Conservation (phyloP, 2,888 invertebrate species). For the Acleris literana region DNA sequence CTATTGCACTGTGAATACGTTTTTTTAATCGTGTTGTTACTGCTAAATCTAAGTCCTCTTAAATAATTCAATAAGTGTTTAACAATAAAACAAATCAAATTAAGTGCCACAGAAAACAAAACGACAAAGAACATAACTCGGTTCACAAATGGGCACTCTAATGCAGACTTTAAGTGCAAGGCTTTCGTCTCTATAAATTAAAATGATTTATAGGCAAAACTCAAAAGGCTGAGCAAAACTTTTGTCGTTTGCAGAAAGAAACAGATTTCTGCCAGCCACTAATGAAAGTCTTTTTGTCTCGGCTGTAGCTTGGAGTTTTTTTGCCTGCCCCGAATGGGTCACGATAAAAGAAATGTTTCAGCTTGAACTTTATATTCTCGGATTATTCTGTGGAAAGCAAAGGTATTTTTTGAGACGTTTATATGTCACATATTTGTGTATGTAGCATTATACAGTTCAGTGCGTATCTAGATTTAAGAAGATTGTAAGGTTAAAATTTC, state of each 20-base stretch:
- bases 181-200: conserved; percentile 77
- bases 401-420: conserved; percentile 5
- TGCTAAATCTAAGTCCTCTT: no score
- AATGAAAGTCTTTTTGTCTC: conserved; percentile 67
- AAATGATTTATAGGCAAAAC: conserved; percentile 74
- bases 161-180: conserved; percentile 60
- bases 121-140: conserved; percentile 49
- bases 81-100: not conserved
- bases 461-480: no score
- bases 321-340: conserved; percentile 46
- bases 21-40: no score
- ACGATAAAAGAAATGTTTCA: conserved; percentile 51
- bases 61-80: no score
- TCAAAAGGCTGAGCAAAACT: conserved; percentile 65
- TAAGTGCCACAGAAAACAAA: not conserved
- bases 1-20: no score
- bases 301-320: conserved; percentile 48
- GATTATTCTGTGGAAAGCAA: conserved; percentile 12
- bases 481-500: no score
- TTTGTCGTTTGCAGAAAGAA: conserved; percentile 72
- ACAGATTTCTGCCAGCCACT: conserved; percentile 62
- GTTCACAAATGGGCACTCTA: conserved; percentile 2
- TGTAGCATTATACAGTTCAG: no score
- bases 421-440: not conserved
- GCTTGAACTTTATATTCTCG: conserved; percentile 49